phyloP scores from a whole-genome alignment of 2,888 invertebrate species.

The Philereme transversata region DNA sequence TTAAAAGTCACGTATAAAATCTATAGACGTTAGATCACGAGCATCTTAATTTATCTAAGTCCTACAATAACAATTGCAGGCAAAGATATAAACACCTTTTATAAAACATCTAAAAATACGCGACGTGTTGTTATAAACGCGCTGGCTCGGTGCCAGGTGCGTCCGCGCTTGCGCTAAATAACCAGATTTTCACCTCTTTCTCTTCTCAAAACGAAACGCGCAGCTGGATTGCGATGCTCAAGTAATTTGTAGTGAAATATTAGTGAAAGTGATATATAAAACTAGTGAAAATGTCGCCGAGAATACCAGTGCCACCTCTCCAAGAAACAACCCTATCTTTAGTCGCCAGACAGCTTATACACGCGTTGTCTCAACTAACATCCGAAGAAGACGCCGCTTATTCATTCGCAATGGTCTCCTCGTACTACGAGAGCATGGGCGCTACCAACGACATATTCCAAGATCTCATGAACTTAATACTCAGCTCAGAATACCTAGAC shows the following conservation, averaged over 20 bases:
- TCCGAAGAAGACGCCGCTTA: slow-evolving; percentile 83
- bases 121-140: slow-evolving; percentile 76
- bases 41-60: slow-evolving; percentile 29
- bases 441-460: slow-evolving; percentile 88
- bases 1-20: slow-evolving; percentile 1
- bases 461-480: slow-evolving; percentile 86
- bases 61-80: slow-evolving; percentile 60
- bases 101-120: slow-evolving; percentile 79
- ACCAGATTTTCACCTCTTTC: slow-evolving; percentile 72
- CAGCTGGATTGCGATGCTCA: slow-evolving; percentile 64
- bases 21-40: slow-evolving; percentile 11
- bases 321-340: slow-evolving; percentile 85
- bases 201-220: slow-evolving; percentile 62
- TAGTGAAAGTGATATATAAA: slow-evolving; percentile 48
- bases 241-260: slow-evolving; percentile 50
- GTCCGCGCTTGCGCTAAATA: slow-evolving; percentile 73
- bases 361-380: slow-evolving; percentile 85
- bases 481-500: slow-evolving; percentile 86
- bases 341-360: slow-evolving; percentile 85
- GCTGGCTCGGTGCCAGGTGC: slow-evolving; percentile 69
- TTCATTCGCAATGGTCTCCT: slow-evolving; percentile 84
- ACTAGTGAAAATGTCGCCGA: slow-evolving; percentile 85
- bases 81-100: slow-evolving; percentile 72
- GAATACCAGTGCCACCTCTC: slow-evolving; percentile 83
- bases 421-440: slow-evolving; percentile 84